These are phyloP conservation scores for Synanthedon formicaeformis DNA, from an alignment of 2,888 invertebrate species.

Conservation along the genomic window DNA sequence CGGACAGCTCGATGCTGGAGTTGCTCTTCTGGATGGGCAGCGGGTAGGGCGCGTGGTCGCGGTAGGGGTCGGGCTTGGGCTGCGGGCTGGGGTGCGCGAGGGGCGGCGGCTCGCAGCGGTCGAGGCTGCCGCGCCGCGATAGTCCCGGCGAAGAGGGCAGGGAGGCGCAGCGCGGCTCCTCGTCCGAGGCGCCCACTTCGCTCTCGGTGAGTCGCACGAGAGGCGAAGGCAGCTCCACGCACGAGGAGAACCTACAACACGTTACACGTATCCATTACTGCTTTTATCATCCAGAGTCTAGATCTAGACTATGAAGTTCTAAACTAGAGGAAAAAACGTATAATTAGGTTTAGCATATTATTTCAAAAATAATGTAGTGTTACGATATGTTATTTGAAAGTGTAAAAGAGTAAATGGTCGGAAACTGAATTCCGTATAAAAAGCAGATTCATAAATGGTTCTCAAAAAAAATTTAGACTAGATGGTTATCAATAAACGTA, in stretches of 20 bases:
- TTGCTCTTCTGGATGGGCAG: slow-evolving; percentile 15
- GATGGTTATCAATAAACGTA: too few relatives aligned
- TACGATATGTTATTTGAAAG: too few relatives aligned
- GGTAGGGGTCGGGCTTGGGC: slow-evolving; percentile 5
- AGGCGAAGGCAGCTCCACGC: slow-evolving; percentile 82
- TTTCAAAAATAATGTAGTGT: too few relatives aligned
- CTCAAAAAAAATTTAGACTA: too few relatives aligned
- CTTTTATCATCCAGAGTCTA: background rate
- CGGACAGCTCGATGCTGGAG: slow-evolving; percentile 18
- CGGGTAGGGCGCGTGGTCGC: slow-evolving; percentile 2
- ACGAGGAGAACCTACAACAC: slow-evolving; percentile 73
- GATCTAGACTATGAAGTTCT: too few relatives aligned
- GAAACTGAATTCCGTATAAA: too few relatives aligned
- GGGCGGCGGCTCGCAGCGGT: slow-evolving; percentile 18
- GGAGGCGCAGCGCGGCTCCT: slow-evolving; percentile 21
- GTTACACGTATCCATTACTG: background rate
- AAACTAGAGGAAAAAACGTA: too few relatives aligned
- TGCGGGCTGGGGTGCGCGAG: slow-evolving; percentile 15
- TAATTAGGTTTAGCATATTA: too few relatives aligned
- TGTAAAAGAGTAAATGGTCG: too few relatives aligned
- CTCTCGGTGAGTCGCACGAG: slow-evolving; percentile 32
- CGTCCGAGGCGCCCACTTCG: slow-evolving; percentile 3
- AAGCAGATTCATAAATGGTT: too few relatives aligned
- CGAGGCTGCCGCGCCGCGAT: slow-evolving; percentile 27
- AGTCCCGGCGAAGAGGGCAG: slow-evolving; percentile 51